These are phyloP conservation scores for Smutsia gigantea DNA, from an alignment of 2,797 vertebrate genomes.

Conservation along the genomic window DNA sequence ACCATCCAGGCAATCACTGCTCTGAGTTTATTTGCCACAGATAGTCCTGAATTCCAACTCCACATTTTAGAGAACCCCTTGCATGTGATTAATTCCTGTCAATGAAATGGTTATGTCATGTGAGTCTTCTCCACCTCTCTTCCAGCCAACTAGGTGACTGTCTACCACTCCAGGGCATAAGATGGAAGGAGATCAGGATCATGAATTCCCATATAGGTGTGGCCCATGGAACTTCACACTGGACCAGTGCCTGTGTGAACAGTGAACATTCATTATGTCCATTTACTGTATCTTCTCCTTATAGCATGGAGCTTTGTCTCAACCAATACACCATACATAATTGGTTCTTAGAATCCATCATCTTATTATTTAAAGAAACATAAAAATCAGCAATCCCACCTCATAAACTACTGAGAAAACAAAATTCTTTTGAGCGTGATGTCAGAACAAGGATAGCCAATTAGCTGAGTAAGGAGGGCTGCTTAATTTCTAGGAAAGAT, in stretches of 20 bases:
- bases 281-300: not conserved
- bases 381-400: not conserved
- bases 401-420: not conserved
- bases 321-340: not conserved
- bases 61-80: not conserved
- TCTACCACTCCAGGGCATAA: not conserved
- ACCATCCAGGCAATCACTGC: not conserved
- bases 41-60: not conserved
- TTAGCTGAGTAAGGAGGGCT: accelerated
- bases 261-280: not conserved
- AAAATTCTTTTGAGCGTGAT: not conserved
- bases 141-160: not conserved
- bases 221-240: not conserved
- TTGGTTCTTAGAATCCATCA: not conserved
- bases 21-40: not conserved
- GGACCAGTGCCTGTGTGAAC: not conserved
- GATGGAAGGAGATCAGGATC: not conserved
- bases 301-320: not conserved
- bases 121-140: not conserved
- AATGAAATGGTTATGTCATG: not conserved
- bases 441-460: not conserved
- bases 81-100: not conserved
- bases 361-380: not conserved
- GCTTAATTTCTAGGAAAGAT: not conserved
- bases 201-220: not conserved